Evolutionary conservation across 2,113 vertebrate genomes (phyloP), one percentile per base, ranked within the genome.

Genomic region (Vireo altiloquus): DNA sequence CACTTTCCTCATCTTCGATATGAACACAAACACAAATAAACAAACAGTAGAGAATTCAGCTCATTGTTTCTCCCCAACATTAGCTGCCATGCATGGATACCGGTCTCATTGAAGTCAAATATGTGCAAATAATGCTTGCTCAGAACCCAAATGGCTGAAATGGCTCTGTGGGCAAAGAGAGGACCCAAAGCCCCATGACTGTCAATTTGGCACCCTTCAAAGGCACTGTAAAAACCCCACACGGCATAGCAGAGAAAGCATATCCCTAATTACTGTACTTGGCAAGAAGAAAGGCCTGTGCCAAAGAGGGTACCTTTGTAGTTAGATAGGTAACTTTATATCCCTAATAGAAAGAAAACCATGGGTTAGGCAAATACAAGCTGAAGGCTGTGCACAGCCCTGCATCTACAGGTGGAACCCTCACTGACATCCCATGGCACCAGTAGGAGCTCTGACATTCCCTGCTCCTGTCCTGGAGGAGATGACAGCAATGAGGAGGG

Each of bases 21-120:
- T 30, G 69, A 94, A 93, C 83, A 89, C 89, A 94, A 87, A 83
- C 63, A 84, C 24, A 90, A 89, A 95, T 74, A 97, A 96, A 94
- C 65, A 95, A 91, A 83, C 83, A 92, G 50, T 15, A 20, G 53
- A 72, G 91, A 76, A 76, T 64, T 89, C 94, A 92, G 92, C 60
- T 88, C 68, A 90, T 91, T 87, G 91, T 93, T 96, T 97, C 96
- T 92, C 39, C 39, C 87, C 91, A 95, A 9, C 63, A 59, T 96
- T 87, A 91, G 72, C 66, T 72, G 66, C 83, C 57, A n/a, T 20
- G 78, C 64, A n/a, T 0, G 20, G 82, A 54, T 69, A 79, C 49
- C 57, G 82, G 78, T 64, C 85, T 94, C 85, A 91, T 40, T 86
- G 95, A 96, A 69, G 87, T 89, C 71, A 89, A 86, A 56, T 89